Evolutionary conservation across 2,888 invertebrate species (phyloP), one percentile per base, ranked within the genome.

Genomic region (Philopedon plagiatum): DNA sequence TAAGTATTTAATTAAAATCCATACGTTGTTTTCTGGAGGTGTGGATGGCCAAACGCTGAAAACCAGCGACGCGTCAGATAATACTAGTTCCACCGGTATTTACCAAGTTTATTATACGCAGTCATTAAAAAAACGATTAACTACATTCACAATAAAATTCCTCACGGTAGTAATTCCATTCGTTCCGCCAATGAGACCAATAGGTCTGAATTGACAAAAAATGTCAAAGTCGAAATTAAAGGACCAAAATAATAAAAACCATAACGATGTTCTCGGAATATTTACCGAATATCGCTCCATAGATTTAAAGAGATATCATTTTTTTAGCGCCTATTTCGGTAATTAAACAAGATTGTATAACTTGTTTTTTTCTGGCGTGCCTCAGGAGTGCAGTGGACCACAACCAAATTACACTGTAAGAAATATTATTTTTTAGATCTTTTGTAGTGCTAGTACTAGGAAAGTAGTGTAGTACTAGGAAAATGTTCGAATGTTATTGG

Each of bases 301-400:
- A 26, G 62, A 62, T 62, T 57, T 46, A 46, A 62, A 46, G 21
- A 62, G 62, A 49, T 46, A 60, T n/a, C n/a, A 49, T n/a, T 11
- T 62, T 61, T 61, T 46, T 61, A 32, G 32, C 46, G 61, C 61
- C 46, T 46, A 19, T 49, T 62, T 32, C 19, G 46, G 32, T 62
- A 62, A 62, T 62, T 62, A 62, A 62, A 62, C 49, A 46, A 46
- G 62, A 62, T 62, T 62, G 62, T 62, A 34, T 32, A 49, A 62
- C 62, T 46, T 49, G 44, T 61, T 62, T 62, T 29, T 60, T 29
- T 62, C 19, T 29, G 41, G 9, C 0, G 5, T 23, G 8, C 26
- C 13, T 26, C 21, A 19, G 49, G 46, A 60, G 44, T 18, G 26
- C 26, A 60, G 18, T 60, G 41, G 62, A 49, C 49, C 49, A 46